Conservation (phyloP, 2,888 invertebrate species). For the Opisthograptis luteolata region DNA sequence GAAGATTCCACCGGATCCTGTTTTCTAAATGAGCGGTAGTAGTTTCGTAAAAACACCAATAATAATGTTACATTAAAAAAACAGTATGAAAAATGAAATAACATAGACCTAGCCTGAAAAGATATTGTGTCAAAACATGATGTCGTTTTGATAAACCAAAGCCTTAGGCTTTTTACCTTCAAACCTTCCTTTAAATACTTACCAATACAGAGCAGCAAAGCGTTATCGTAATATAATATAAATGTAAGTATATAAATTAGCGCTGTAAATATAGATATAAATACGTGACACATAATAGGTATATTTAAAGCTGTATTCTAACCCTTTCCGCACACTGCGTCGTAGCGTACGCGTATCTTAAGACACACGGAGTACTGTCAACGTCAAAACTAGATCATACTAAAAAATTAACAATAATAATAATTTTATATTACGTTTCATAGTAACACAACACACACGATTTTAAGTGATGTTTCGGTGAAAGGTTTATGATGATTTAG, state of each 20-base stretch:
- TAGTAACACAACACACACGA: no score
- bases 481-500: no score
- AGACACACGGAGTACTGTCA: no score
- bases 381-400: no score
- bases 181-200: conserved; percentile 26
- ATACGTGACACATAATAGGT: conserved; percentile 25
- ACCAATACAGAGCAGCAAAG: conserved; percentile 34
- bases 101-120: not conserved
- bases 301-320: no score
- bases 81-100: not conserved
- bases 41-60: not conserved
- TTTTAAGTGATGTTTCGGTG: no score
- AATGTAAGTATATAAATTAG: conserved; percentile 32
- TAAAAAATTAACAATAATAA: no score
- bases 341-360: no score
- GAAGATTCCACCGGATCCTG: not conserved
- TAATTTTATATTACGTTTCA: no score
- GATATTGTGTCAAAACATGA: not conserved
- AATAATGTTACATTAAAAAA: conserved; percentile 1
- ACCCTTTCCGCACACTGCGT: no score
- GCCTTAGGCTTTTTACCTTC: conserved; percentile 16
- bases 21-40: conserved; percentile 5
- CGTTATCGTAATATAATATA: conserved; percentile 24
- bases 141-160: not conserved
- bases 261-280: conserved; percentile 28